phyloP scores from a whole-genome alignment of 2,888 invertebrate species.

The Cosmia trapezina region DNA sequence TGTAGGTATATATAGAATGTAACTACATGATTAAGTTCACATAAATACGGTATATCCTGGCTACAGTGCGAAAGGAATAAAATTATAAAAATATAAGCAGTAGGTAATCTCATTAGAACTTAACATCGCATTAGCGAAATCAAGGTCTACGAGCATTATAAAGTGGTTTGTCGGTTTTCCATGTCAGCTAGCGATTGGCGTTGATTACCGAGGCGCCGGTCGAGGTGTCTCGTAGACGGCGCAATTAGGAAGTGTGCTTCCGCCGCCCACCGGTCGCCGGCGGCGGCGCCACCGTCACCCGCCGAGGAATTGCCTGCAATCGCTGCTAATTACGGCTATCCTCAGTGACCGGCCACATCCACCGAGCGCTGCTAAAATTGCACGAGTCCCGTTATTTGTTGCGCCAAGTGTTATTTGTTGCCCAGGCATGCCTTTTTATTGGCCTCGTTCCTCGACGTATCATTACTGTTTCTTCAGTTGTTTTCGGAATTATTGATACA shows the following conservation, averaged over 20 bases:
- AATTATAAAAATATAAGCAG: slow-evolving; percentile 28
- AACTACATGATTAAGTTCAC: not conserved
- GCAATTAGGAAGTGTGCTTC: slow-evolving; percentile 90
- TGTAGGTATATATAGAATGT: slow-evolving; percentile 7
- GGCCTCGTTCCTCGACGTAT: slow-evolving; percentile 41
- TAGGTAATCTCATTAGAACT: slow-evolving; percentile 55
- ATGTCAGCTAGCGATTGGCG: slow-evolving; percentile 81
- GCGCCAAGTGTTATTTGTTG: slow-evolving; percentile 50
- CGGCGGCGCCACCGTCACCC: slow-evolving; percentile 86
- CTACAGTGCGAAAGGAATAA: not conserved
- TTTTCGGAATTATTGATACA: not conserved
- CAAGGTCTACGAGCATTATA: slow-evolving; percentile 66
- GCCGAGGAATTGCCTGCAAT: slow-evolving; percentile 86
- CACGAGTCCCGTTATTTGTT: slow-evolving; percentile 64
- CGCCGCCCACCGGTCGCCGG: slow-evolving; percentile 87
- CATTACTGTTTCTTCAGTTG: slow-evolving; percentile 28
- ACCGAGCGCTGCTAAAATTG: slow-evolving; percentile 70
- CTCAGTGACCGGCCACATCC: slow-evolving; percentile 71
- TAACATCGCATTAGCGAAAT: slow-evolving; percentile 60
- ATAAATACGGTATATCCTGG: not conserved
- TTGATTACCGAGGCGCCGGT: slow-evolving; percentile 89
- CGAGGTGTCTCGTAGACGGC: slow-evolving; percentile 87
- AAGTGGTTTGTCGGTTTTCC: slow-evolving; percentile 72
- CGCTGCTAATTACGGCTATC: slow-evolving; percentile 85
- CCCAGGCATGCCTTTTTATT: slow-evolving; percentile 48